Evolutionary conservation across 2,797 vertebrate species (phyloP), one percentile per base, ranked within the genome.

Genomic region (Brachymystax lenok): DNA sequence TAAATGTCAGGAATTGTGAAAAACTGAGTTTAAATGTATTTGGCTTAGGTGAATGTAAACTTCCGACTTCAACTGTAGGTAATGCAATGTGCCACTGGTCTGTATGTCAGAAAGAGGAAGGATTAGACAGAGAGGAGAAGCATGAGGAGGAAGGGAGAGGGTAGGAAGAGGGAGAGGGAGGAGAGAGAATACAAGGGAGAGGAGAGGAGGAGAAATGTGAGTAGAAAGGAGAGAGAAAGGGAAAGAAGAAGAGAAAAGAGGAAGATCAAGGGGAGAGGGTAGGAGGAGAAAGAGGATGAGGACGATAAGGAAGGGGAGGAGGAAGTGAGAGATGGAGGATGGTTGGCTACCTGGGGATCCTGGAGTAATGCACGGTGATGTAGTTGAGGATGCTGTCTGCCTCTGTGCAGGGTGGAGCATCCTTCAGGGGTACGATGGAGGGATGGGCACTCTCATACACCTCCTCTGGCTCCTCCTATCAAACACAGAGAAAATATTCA

Each of bases 331-430:
- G 69, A 46, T 46, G 40, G 10, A 13, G 10, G 40, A 13, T 46
- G 40, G 40, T 12, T 46, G 40, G 69, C 73, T 83, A 95, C 94
- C 92, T 94, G 83, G 87, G 88, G 19, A 84, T 76, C 71, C 77
- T 91, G 77, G 93, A 92, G 86, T 88, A 93, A 76, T 94, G 94
- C 69, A 95, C 93, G 1, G 92, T 92, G 80, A 94, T 84, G 81
- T 87, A 91, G 80, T 89, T 91, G 74, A 89, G 75, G 67, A 83
- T 70, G 6, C 77, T 83, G 70, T 87, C 83, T 52, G 73, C 86
- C 27, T 88, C 87, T 71, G 88, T 76, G 77, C 87, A 77, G 59
- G 88, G 90, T 59, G 86, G 77, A 52, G 89, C 88, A 33, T 95
- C 94, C 68, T 90, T 92, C 67, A 95, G 85, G 52, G 94, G 94